phyloP scores from a whole-genome alignment of 2,797 vertebrate genomes.

The Sebastes ruberrimus region DNA sequence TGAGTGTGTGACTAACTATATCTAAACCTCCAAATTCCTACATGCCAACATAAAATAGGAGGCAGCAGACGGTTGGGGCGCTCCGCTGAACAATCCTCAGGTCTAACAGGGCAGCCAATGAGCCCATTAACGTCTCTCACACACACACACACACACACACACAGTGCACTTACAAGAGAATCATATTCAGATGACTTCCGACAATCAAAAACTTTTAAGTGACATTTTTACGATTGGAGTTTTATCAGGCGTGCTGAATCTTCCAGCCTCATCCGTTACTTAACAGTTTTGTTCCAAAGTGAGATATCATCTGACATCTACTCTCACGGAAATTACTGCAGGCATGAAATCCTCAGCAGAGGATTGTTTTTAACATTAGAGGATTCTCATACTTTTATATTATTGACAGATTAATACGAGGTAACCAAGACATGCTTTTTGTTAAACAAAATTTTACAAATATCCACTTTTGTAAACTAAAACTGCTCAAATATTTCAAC shows the following conservation, averaged over 20 bases:
- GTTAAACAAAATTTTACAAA: not conserved
- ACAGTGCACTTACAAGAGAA: not conserved
- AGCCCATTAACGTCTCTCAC: conserved; percentile 15
- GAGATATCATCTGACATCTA: not conserved
- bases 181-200: conserved; percentile 9
- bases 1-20: conserved; percentile 6
- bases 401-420: not conserved
- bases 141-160: not conserved
- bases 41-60: not conserved
- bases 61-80: not conserved
- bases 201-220: conserved; percentile 20
- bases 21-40: not conserved
- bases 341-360: not conserved
- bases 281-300: not conserved
- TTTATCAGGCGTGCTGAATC: not conserved
- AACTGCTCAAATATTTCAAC: not conserved
- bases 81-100: not conserved
- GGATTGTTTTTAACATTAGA: not conserved
- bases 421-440: not conserved
- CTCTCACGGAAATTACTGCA: not conserved
- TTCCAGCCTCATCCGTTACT: not conserved
- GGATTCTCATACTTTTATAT: not conserved
- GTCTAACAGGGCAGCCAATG: conserved; percentile 12
- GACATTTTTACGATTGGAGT: conserved; percentile 9
- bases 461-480: not conserved